Conservation (phyloP, 2,888 invertebrate genomes). For the Synanthedon andrenaeformis region DNA sequence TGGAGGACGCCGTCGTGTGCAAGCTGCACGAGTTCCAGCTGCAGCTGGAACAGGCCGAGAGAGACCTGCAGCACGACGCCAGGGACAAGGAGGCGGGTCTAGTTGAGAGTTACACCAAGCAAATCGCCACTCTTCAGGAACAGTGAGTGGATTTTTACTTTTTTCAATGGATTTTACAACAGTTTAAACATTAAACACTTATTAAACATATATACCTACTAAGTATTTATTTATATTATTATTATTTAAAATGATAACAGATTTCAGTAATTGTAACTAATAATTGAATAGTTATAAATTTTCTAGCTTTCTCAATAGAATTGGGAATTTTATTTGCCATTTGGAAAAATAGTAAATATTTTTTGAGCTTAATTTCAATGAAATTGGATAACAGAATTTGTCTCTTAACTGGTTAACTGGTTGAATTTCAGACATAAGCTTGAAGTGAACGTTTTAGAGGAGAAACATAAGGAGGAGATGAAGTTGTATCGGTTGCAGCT, state of each 20-base stretch:
- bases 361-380: too few species aligned
- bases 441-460: slow-evolving; percentile 81
- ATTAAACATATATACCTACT: too few species aligned
- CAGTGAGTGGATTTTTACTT: slow-evolving; percentile 33
- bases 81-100: slow-evolving; percentile 74
- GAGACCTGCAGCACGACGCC: slow-evolving; percentile 73
- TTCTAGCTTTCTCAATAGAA: too few species aligned
- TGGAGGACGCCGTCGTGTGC: slow-evolving; percentile 80
- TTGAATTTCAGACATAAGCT: slow-evolving; percentile 71
- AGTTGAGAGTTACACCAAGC: slow-evolving; percentile 77
- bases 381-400: too few species aligned
- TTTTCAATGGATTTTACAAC: too few species aligned
- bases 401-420: too few species aligned
- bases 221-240: not conserved
- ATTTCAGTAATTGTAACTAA: too few species aligned
- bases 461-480: slow-evolving; percentile 83
- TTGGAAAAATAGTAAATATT: too few species aligned
- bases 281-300: too few species aligned
- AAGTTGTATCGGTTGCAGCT: slow-evolving; percentile 78
- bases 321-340: too few species aligned
- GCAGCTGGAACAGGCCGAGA: slow-evolving; percentile 79
- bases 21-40: slow-evolving; percentile 81
- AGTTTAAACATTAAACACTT: too few species aligned
- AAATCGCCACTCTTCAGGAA: slow-evolving; percentile 76
- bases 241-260: not conserved